Evolutionary conservation across 2,797 vertebrate genomes (phyloP).

Genomic region (Schizothorax lantsangensis): DNA sequence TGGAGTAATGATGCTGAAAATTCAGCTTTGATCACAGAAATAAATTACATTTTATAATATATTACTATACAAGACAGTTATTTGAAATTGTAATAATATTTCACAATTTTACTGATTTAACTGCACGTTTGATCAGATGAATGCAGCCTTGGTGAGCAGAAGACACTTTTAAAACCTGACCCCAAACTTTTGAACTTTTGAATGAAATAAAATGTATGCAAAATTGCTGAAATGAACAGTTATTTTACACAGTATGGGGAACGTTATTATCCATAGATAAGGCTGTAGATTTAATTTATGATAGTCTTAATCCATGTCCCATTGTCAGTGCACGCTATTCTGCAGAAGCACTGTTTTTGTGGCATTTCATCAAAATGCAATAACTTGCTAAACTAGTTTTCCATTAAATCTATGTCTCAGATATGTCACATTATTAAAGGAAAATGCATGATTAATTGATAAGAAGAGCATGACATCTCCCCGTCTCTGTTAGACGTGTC

Average conservation of each 20-base stretch:
- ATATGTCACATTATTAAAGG: neutral
- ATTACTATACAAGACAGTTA: neutral
- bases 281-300: neutral
- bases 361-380: neutral
- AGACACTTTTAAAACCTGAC: too few relatives aligned
- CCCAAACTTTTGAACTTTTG: neutral
- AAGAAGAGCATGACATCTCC: neutral
- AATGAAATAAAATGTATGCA: too few relatives aligned
- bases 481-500: conserved; percentile 65
- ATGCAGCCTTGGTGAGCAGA: neutral
- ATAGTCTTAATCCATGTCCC: neutral
- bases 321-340: neutral
- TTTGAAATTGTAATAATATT: neutral
- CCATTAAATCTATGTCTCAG: neutral
- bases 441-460: neutral
- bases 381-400: neutral
- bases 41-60: neutral
- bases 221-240: neutral
- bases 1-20: neutral
- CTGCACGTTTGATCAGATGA: neutral
- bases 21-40: neutral
- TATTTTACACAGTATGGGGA: neutral
- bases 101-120: neutral
- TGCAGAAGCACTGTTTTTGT: neutral
- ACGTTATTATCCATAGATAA: neutral